Evolutionary conservation across 2,888 invertebrate species (phyloP).

Genomic region (Chalcis sispes): DNA sequence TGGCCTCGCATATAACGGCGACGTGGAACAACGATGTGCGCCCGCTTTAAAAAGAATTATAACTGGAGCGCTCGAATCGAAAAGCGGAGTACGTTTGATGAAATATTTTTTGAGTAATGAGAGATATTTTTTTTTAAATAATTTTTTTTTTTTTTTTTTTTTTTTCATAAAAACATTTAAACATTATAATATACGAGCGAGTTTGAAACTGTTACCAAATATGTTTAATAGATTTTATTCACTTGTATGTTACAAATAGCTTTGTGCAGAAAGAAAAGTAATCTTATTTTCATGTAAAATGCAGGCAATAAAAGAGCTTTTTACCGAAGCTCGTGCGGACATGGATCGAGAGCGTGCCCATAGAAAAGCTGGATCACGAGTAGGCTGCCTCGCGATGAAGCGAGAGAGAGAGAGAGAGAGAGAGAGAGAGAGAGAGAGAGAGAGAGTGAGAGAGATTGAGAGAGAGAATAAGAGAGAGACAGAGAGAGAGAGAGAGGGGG

Average conservation of each 20-base stretch:
- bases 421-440: background rate
- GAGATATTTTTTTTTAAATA: no score
- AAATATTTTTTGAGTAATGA: no score
- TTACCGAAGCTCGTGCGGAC: background rate
- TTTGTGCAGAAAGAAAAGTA: constrained; percentile 12
- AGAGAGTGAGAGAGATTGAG: background rate
- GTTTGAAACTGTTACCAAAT: constrained; percentile 1
- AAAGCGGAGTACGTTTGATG: background rate
- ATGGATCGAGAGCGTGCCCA: no score
- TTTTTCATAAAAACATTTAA: background rate
- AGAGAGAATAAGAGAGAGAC: background rate
- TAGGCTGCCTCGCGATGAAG: background rate
- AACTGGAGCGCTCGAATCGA: background rate
- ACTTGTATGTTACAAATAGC: constrained; percentile 5
- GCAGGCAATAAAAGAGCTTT: constrained; percentile 30
- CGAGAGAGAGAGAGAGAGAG: background rate
- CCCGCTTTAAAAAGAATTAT: background rate
- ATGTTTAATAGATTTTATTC: constrained; percentile 8
- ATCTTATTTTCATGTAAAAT: constrained; percentile 27
- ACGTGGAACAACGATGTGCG: background rate
- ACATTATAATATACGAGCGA: background rate
- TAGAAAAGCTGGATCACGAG: no score
- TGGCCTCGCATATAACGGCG: background rate
- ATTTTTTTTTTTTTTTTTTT: no score
- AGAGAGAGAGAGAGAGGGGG: background rate